These are phyloP conservation scores for Menidia beryllina DNA, from an alignment of 2,113 vertebrate species.

Conservation along the genomic window DNA sequence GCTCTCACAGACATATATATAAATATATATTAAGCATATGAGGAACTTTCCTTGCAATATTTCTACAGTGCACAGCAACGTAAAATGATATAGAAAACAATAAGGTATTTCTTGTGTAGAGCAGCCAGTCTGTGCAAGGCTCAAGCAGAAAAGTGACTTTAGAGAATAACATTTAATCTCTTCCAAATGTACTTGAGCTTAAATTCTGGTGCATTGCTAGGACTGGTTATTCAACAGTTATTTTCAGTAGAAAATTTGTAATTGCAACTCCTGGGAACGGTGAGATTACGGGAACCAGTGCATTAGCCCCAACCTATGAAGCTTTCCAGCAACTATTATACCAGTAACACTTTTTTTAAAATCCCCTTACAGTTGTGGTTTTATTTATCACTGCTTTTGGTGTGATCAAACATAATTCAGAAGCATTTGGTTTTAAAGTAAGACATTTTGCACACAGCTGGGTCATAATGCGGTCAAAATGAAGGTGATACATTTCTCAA, in stretches of 20 bases:
- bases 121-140: conserved; percentile 5
- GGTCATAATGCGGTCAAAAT: too few species aligned
- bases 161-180: conserved; percentile 1
- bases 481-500: too few species aligned
- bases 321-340: neutral
- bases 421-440: neutral
- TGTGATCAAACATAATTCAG: neutral
- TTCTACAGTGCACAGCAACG: conserved; percentile 68
- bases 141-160: conserved; percentile 8
- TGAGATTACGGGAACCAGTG: conserved; percentile 29
- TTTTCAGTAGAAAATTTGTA: conserved; percentile 43
- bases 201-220: conserved; percentile 27
- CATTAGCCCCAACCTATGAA: conserved; percentile 42
- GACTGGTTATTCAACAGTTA: conserved; percentile 27
- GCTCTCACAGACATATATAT: conserved; percentile 47
- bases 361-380: neutral
- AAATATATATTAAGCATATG: conserved; percentile 52
- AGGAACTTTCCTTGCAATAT: conserved; percentile 71
- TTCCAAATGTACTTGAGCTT: conserved; percentile 21
- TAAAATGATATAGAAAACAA: conserved; percentile 56
- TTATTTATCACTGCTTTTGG: neutral
- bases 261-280: conserved; percentile 40
- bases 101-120: conserved; percentile 51
- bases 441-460: too few species aligned
- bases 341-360: neutral